These are phyloP conservation scores for Pterocles burchelli DNA, from an alignment of 2,113 vertebrate genomes.

Conservation along the genomic window DNA sequence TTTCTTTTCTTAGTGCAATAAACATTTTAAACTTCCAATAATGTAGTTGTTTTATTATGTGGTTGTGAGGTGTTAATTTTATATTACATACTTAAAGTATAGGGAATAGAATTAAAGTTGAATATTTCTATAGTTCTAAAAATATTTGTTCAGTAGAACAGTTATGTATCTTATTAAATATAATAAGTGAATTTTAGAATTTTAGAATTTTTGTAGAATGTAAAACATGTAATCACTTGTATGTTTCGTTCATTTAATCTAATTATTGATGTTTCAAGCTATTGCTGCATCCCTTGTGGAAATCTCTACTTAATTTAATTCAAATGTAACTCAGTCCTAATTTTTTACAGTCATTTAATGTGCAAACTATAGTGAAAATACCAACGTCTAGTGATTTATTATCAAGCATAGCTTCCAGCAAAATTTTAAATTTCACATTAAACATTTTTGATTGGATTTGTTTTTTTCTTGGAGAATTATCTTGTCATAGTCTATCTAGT, in stretches of 20 bases:
- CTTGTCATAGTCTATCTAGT: conserved; percentile 54
- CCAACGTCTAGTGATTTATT: conserved; percentile 22
- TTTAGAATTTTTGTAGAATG: neutral
- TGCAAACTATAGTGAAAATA: conserved; percentile 51
- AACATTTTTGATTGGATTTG: neutral
- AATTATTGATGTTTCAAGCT: conserved; percentile 15
- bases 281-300: conserved; percentile 19
- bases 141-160: neutral
- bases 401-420: neutral
- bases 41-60: neutral
- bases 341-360: neutral
- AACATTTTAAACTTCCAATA: neutral
- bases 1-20: neutral
- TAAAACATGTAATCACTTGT: neutral
- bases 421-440: conserved; percentile 52
- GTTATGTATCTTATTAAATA: neutral
- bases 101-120: neutral
- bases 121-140: neutral
- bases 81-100: neutral
- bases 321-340: neutral
- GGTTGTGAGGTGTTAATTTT: neutral
- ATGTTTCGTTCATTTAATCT: neutral
- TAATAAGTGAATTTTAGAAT: neutral
- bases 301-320: conserved; percentile 32
- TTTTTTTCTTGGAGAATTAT: conserved; percentile 26